A percentile compares a stretch with the other conserved stretches of the same genome.
phyloP scores from a whole-genome alignment of 2,113 vertebrate genomes.

The Oreocharis arfaki region DNA sequence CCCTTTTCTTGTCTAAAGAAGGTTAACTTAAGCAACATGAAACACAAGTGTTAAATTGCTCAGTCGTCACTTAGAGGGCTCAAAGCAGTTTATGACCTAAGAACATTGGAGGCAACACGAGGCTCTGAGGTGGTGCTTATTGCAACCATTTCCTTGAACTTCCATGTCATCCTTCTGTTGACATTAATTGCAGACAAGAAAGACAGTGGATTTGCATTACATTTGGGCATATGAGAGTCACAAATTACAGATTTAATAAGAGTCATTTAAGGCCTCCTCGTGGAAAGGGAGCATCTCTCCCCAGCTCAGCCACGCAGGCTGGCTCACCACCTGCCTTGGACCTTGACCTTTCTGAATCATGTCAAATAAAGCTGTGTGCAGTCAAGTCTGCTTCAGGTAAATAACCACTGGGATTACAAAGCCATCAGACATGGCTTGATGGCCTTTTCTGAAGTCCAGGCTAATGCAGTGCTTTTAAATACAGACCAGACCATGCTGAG shows the following conservation, averaged over 20 bases:
- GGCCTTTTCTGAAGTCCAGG: background rate
- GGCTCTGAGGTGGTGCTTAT: background rate
- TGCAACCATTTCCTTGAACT: background rate
- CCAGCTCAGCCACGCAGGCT: background rate
- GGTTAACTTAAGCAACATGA: background rate
- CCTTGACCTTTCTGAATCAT: background rate
- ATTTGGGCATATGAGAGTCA: background rate
- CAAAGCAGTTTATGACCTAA: background rate
- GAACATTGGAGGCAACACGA: background rate
- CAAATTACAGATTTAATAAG: background rate
- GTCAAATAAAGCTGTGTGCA: background rate
- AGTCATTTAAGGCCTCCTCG: background rate
- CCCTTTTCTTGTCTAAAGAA: background rate
- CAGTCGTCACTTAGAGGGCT: background rate
- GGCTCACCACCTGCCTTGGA: background rate
- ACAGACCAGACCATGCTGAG: background rate
- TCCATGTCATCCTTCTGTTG: background rate
- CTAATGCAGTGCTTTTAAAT: background rate
- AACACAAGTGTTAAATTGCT: background rate
- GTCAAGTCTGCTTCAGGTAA: background rate
- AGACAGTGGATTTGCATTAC: background rate
- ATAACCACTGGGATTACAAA: background rate
- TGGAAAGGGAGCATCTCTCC: background rate
- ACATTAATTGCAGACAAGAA: background rate
- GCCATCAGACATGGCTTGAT: background rate